phyloP scores from a whole-genome alignment of 2,113 vertebrate genomes.

The Nannospalax galili region DNA sequence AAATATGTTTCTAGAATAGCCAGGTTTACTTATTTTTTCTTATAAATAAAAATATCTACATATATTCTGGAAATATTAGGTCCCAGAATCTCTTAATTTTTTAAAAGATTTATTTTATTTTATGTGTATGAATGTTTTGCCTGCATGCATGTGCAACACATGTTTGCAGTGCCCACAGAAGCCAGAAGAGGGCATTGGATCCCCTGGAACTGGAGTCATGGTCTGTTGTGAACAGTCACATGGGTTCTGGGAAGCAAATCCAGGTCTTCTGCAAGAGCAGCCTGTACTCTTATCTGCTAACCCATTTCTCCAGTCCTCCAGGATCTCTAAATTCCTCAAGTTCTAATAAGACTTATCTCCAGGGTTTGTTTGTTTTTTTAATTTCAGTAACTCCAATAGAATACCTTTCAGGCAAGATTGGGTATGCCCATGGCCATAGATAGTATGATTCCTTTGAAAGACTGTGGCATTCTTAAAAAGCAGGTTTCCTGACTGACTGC shows the following conservation, averaged over 20 bases:
- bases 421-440: too few relatives aligned
- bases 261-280: too few relatives aligned
- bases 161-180: too few relatives aligned
- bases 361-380: background rate
- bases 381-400: background rate
- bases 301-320: background rate
- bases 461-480: slow-evolving; percentile 22
- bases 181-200: too few relatives aligned
- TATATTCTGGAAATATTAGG: background rate
- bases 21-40: background rate
- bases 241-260: too few relatives aligned
- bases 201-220: too few relatives aligned
- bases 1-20: background rate
- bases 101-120: too few relatives aligned
- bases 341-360: background rate
- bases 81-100: slow-evolving; percentile 27
- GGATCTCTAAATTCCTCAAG: slow-evolving; percentile 20
- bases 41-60: background rate
- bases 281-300: too few relatives aligned
- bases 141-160: too few relatives aligned
- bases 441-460: background rate
- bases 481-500: slow-evolving; percentile 22
- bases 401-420: background rate
- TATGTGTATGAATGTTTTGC: too few relatives aligned
- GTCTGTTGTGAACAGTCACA: too few relatives aligned